These are phyloP conservation scores for Enteromius anoplus DNA, from an alignment of 2,797 vertebrate species.

Conservation along the genomic window DNA sequence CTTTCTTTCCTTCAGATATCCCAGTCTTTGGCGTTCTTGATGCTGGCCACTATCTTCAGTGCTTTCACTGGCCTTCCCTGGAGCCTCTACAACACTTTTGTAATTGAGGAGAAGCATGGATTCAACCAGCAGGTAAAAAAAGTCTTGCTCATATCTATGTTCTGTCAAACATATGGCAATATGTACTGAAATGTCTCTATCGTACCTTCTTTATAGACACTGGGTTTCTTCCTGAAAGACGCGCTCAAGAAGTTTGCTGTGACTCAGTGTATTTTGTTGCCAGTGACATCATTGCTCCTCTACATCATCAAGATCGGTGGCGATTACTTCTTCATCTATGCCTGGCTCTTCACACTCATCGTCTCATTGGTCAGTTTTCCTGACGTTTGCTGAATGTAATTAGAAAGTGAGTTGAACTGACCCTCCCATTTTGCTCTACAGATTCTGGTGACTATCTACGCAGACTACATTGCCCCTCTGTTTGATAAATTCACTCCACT, in stretches of 20 bases:
- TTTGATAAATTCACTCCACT: constrained; percentile 98
- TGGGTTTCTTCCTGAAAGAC: constrained; percentile 97
- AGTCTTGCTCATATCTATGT: neutral
- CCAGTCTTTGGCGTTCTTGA: constrained; percentile 91
- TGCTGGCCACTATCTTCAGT: constrained; percentile 93
- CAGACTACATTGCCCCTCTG: constrained; percentile 97
- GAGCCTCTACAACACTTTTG: constrained; percentile 96
- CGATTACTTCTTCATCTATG: constrained; percentile 99
- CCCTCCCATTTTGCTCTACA: constrained; percentile 57
- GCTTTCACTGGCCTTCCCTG: constrained; percentile 94
- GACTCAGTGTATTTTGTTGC: constrained; percentile 96
- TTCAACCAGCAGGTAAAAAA: constrained; percentile 95
- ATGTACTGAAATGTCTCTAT: neutral
- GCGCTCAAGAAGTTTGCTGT: constrained; percentile 95
- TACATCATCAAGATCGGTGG: constrained; percentile 99
- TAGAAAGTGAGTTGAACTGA: neutral
- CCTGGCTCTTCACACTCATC: constrained; percentile 94
- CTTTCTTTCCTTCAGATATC: constrained; percentile 77
- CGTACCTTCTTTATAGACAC: constrained; percentile 77
- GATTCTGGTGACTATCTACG: constrained; percentile 98
- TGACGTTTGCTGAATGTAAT: neutral
- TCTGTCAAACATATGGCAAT: neutral
- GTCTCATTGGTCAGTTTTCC: constrained; percentile 91
- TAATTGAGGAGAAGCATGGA: constrained; percentile 98
- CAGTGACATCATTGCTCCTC: constrained; percentile 94